Percentiles rank a stretch among this genome's conserved stretches.
Evolutionary conservation across 92 coral and sea anemone species (phyloP).

Genomic region (Porites cylindrica): DNA sequence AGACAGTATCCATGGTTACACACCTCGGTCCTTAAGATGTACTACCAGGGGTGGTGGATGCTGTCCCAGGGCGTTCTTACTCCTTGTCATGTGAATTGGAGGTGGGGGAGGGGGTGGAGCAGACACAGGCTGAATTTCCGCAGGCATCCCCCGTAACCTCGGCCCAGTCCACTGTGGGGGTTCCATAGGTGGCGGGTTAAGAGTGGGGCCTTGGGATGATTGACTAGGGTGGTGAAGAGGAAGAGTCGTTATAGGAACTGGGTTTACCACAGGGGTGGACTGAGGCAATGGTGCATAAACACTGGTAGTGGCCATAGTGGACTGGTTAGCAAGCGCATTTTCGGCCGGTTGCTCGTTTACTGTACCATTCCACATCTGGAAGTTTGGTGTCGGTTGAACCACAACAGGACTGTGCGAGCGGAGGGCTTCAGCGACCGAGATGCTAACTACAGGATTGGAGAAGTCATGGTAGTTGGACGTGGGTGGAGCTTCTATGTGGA

Average conservation of each 20-base stretch:
- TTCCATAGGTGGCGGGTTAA: slow-evolving; percentile 11
- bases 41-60: slow-evolving; percentile 67
- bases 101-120: slow-evolving; percentile 20
- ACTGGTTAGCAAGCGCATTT: slow-evolving; percentile 12
- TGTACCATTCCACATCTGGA: slow-evolving; percentile 35
- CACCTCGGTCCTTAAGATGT: slow-evolving; percentile 80
- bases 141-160: slow-evolving; percentile 22
- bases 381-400: slow-evolving; percentile 34
- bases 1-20: neutral
- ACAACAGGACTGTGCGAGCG: slow-evolving; percentile 60
- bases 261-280: slow-evolving; percentile 32
- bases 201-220: slow-evolving; percentile 8
- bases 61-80: slow-evolving; percentile 35
- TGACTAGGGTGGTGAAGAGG: slow-evolving; percentile 49
- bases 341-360: slow-evolving; percentile 10
- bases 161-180: slow-evolving; percentile 35
- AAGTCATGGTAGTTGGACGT: slow-evolving; percentile 41
- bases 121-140: slow-evolving; percentile 17
- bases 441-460: slow-evolving; percentile 49
- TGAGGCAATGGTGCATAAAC: slow-evolving; percentile 19
- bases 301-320: slow-evolving; percentile 37
- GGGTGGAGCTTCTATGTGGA: slow-evolving; percentile 51
- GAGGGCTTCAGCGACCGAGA: slow-evolving; percentile 41
- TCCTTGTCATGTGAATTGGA: slow-evolving; percentile 41
- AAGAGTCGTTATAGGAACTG: neutral